phyloP scores from a whole-genome alignment of 2,797 vertebrate genomes.

The Galago senegalensis region DNA sequence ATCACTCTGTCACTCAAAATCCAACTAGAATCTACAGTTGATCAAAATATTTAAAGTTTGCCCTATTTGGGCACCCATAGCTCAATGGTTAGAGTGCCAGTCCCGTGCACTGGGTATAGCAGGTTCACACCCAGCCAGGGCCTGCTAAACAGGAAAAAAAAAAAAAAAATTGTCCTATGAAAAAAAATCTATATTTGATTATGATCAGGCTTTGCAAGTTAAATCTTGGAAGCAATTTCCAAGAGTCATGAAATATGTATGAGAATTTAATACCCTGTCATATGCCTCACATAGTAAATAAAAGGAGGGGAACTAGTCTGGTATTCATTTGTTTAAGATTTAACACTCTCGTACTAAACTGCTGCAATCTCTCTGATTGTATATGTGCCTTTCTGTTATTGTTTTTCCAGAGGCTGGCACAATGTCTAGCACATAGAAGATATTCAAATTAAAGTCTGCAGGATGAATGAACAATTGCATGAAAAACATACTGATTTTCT shows the following conservation, averaged over 20 bases:
- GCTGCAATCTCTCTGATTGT: neutral
- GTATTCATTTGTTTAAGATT: neutral
- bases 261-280: neutral
- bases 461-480: neutral
- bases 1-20: neutral
- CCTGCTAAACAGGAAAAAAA: too few relatives aligned
- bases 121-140: too few relatives aligned
- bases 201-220: neutral
- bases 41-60: conserved; percentile 5
- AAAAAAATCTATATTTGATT: neutral
- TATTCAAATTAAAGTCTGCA: neutral
- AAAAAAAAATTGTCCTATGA: neutral
- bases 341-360: neutral
- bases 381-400: neutral
- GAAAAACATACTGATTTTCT: neutral
- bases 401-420: neutral
- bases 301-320: neutral
- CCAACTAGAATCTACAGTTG: neutral
- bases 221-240: neutral
- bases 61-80: neutral
- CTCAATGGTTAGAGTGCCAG: too few relatives aligned
- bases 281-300: neutral
- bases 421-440: neutral
- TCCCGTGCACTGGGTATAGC: too few relatives aligned
- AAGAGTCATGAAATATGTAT: neutral